Base-by-base conservation (phyloP, 2,113 vertebrate species). In the Furnarius figulus region DNA sequence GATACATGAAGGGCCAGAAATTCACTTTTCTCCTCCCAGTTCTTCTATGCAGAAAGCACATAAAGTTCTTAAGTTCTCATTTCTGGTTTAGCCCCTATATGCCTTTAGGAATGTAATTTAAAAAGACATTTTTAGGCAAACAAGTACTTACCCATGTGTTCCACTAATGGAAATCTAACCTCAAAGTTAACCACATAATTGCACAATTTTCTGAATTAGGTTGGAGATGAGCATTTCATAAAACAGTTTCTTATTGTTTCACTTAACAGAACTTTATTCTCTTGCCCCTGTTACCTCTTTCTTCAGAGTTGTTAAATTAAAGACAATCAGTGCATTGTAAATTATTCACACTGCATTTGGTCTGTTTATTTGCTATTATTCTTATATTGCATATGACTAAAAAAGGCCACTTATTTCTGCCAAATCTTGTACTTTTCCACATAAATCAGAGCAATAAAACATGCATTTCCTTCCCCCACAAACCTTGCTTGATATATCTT, bases 1-100 rank as follows among this genome's bases (percentile, higher is more conserved):
- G 17, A 78, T 35, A 50, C 6, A 65, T 7, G 5, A 76, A 68
- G 9, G 21, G 10, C 5, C 9, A 93, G 46, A 89, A 86, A 80
- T 44, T 72, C 1, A 39, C 14, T 40, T 50, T 10, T 20, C 3
- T 1, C 21, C 22, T 3, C 2, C 2, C 47, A 40, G 13, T 27
- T 83, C 17, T 62, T 62, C 9, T 47, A 77, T 31, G 31, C 21
- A 61, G 19, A 75, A 73, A 83, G 23, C 5, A 85, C 65, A 50
- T 2, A 9, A 61, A 68, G 23, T 30, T 65, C n/a, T 72, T 58
- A 39, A 50, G 15, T 9, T 52, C 11, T 71, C 8, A 33, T 31
- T 68, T 77, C 31, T 79, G n/a, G 12, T 72, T 90, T 72, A 72
- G 33, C 2, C 6, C 53, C 10, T 44, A 35, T 9, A 23, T 4